These are phyloP conservation scores for Phalacrocorax brasilianus DNA, from an alignment of 2,113 vertebrate species.

Conservation along the genomic window DNA sequence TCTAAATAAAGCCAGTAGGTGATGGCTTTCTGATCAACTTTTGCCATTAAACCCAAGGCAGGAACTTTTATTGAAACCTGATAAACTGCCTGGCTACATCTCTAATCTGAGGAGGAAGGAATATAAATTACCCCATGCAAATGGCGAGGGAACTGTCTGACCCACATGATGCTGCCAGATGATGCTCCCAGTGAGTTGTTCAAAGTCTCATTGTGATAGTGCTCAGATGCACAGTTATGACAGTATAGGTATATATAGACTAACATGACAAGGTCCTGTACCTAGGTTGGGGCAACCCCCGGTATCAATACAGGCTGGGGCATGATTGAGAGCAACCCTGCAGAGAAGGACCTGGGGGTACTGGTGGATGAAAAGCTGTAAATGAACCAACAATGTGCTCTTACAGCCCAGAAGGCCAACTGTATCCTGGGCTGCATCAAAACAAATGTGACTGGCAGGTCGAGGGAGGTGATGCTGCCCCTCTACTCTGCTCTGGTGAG, in stretches of 20 bases:
- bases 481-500: background rate
- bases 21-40: background rate
- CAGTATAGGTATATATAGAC: too few species aligned
- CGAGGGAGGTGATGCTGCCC: background rate
- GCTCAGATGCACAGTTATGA: background rate
- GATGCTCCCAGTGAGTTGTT: background rate
- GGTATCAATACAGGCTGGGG: background rate
- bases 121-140: background rate
- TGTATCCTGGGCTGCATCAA: background rate
- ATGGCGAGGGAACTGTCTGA: background rate
- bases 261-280: background rate
- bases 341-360: background rate
- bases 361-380: background rate
- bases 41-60: background rate
- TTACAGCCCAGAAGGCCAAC: background rate
- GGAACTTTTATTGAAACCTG: background rate
- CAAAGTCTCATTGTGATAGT: background rate
- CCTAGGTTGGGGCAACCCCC: background rate
- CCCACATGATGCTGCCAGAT: background rate
- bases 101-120: background rate
- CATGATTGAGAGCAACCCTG: background rate
- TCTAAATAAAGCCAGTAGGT: background rate
- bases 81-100: background rate
- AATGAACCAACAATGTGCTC: rapidly evolving
- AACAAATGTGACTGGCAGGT: background rate